Base-by-base conservation (phyloP, 2,888 invertebrate species). In the Microplitis deprimator region DNA sequence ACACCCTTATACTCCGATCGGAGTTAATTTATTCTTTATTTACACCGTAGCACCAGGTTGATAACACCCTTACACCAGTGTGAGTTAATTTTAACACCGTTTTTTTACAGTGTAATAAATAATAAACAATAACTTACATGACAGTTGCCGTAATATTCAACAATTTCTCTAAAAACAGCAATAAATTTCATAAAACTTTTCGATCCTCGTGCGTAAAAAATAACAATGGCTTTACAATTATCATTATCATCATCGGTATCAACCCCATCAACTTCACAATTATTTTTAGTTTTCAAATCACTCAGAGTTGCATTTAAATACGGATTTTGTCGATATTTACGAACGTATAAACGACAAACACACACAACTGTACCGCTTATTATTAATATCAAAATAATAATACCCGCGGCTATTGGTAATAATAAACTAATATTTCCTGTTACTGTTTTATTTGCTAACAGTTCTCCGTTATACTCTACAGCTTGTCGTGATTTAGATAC, bases 151-250 rank as follows among this genome's bases (percentile, higher is more conserved):
- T 78, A 73, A 6, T 68, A 79, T 10, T 80, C 70, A 69, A 86
- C 81, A 71, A 81, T 80, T 65, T 77, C 79, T 6, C 85, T 81
- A 79, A 85, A 82, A 62, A 85, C 81, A 68, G 80, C 20, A 85
- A 86, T 85, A 62, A 84, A 75, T 16, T 79, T 68, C 83, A 85
- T 85, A 62, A 85, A 85, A 7, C 77, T 73, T 41, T 81, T 65
- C 16, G 84, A 76, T 39, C 81, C 81, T 59, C 80, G 83, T 5
- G 83, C 81, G 69, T 86, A 86, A 6, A 86, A 38, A 13, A 86
- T 77, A n/a, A 86, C 75, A 16, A 86, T 83, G 6, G 82, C 81
- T 39, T 80, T 77, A 13, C 82, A 77, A n/a, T 79, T 73, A 41
- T 76, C 71, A 7, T 62, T 50, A 64, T 80, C 82, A 40, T 79